These are phyloP conservation scores for Lymantria dispar DNA, from an alignment of 2,888 invertebrate genomes.

Conservation along the genomic window DNA sequence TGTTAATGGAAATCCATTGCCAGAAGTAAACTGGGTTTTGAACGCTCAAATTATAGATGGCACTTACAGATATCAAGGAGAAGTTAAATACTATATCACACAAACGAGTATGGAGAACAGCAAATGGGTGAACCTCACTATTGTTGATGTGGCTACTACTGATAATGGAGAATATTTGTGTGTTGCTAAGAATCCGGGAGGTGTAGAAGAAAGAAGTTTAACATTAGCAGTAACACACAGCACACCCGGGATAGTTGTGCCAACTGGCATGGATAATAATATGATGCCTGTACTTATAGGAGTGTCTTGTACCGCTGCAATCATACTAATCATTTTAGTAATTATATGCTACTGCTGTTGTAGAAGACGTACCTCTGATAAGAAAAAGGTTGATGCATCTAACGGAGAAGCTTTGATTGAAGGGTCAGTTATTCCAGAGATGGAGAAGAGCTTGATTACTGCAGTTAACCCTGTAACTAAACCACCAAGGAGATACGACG, in stretches of 20 bases:
- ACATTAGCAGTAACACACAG: slow-evolving; percentile 80
- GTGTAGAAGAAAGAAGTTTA: slow-evolving; percentile 89
- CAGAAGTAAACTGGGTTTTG: slow-evolving; percentile 88
- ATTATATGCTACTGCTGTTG: slow-evolving; percentile 83
- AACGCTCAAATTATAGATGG: slow-evolving; percentile 84
- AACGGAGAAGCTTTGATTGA: slow-evolving; percentile 88
- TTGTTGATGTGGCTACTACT: slow-evolving; percentile 82
- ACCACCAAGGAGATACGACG: slow-evolving; percentile 89
- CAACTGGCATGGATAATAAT: slow-evolving; percentile 80
- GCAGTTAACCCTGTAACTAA: slow-evolving; percentile 93
- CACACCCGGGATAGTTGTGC: slow-evolving; percentile 66
- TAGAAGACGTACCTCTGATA: slow-evolving; percentile 74
- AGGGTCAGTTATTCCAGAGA: slow-evolving; percentile 89
- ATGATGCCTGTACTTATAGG: slow-evolving; percentile 81
- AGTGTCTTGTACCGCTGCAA: slow-evolving; percentile 68
- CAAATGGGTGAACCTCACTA: slow-evolving; percentile 87
- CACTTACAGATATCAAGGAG: slow-evolving; percentile 73
- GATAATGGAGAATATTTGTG: slow-evolving; percentile 91
- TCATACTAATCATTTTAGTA: slow-evolving; percentile 74
- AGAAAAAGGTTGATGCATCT: slow-evolving; percentile 82
- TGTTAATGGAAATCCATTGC: slow-evolving; percentile 88
- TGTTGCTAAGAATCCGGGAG: slow-evolving; percentile 91
- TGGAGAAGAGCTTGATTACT: slow-evolving; percentile 92
- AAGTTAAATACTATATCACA: slow-evolving; percentile 70
- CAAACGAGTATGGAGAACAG: slow-evolving; percentile 61